Conservation (phyloP, 2,888 invertebrate species). For the Chrysopilus asiliformis region DNA sequence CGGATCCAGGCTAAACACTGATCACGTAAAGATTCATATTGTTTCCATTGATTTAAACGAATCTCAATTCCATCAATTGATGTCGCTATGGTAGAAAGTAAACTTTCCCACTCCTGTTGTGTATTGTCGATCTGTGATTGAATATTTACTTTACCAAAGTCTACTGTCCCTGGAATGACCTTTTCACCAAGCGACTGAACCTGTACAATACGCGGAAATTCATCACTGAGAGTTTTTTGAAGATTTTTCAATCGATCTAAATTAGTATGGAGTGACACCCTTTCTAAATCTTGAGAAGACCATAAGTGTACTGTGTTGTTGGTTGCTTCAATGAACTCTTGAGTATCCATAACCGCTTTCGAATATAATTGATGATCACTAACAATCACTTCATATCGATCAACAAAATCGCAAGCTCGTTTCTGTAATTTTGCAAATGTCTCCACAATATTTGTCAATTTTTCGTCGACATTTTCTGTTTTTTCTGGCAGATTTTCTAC, state of each 20-base stretch:
- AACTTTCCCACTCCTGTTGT: slow-evolving; percentile 80
- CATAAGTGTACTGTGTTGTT: slow-evolving; percentile 68
- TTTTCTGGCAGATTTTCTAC: slow-evolving; percentile 67
- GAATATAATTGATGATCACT: slow-evolving; percentile 80
- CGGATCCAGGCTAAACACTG: slow-evolving; percentile 77
- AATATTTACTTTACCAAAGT: slow-evolving; percentile 71
- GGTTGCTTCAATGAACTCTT: slow-evolving; percentile 78
- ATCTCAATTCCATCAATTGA: slow-evolving; percentile 68
- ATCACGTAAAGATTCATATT: slow-evolving; percentile 78
- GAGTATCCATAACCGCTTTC: slow-evolving; percentile 71
- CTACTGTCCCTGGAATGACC: slow-evolving; percentile 75
- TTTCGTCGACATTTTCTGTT: slow-evolving; percentile 57
- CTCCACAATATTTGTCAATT: slow-evolving; percentile 52
- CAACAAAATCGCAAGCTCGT: slow-evolving; percentile 62
- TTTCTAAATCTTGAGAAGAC: slow-evolving; percentile 71
- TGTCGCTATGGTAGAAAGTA: slow-evolving; percentile 60
- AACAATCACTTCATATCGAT: slow-evolving; percentile 75
- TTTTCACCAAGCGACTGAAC: slow-evolving; percentile 76
- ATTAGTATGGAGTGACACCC: slow-evolving; percentile 74
- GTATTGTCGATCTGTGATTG: slow-evolving; percentile 75
- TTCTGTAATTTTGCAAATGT: slow-evolving; percentile 59
- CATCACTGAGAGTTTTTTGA: slow-evolving; percentile 67
- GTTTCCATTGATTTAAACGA: slow-evolving; percentile 81
- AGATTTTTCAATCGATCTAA: slow-evolving; percentile 72
- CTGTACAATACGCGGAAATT: slow-evolving; percentile 67